Percentiles rank a stretch among this genome's conserved stretches.
Evolutionary conservation across 2,888 invertebrate species (phyloP).

Genomic region (Steromphala cineraria): DNA sequence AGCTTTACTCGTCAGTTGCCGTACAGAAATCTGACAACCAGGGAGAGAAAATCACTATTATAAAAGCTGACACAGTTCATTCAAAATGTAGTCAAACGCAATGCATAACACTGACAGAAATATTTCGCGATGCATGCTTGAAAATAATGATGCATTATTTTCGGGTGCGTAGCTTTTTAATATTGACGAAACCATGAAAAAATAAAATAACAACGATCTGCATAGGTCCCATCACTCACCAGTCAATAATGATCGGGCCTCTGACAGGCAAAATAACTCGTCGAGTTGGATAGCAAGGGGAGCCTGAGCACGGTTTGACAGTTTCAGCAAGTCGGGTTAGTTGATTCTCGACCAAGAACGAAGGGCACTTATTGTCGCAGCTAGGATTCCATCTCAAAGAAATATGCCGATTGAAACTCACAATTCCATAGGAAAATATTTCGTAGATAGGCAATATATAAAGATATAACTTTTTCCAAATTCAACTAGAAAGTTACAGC

Average conservation of each 20-base stretch:
- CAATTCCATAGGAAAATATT: neutral
- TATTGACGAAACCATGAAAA: neutral
- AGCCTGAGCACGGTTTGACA: conserved; percentile 2
- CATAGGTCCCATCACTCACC: conserved; percentile 3
- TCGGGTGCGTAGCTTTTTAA: neutral
- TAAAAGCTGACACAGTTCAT: neutral
- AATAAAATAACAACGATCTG: neutral
- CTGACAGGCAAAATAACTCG: neutral
- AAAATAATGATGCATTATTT: neutral
- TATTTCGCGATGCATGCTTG: neutral
- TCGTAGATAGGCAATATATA: neutral
- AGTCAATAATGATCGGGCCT: neutral
- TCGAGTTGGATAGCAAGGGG: neutral
- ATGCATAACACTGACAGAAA: conserved; percentile 2
- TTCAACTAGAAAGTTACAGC: conserved; percentile 24
- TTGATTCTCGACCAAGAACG: neutral
- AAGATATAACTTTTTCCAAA: conserved; percentile 23
- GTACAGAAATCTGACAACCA: neutral
- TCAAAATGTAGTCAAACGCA: neutral
- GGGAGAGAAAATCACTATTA: neutral
- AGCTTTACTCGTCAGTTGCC: conserved; percentile 6
- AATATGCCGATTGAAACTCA: neutral
- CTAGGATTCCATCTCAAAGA: neutral
- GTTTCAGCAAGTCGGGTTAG: neutral
- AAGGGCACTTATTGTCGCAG: neutral